Evolutionary conservation across 92 coral and sea anemone species (phyloP).

Genomic region (Epizoanthus ramosus): DNA sequence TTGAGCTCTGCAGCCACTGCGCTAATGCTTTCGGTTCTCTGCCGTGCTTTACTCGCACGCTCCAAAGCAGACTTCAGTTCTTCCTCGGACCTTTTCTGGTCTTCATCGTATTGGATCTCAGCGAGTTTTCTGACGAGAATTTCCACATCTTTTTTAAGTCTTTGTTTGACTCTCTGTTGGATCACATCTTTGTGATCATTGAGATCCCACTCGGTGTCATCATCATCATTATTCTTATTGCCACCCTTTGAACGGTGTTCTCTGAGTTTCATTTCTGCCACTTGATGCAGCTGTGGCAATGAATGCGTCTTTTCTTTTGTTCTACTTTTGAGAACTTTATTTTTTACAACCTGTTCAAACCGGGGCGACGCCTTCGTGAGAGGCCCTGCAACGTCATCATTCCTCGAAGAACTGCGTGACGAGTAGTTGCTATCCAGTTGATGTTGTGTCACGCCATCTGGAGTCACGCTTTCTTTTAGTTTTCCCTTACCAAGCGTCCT

Average conservation of each 20-base stretch:
- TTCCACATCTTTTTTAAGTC: constrained; percentile 72
- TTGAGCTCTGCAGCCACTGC: constrained; percentile 68
- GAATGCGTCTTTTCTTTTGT: neutral
- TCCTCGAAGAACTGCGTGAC: constrained; percentile 22
- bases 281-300: constrained; percentile 19
- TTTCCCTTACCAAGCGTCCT: neutral
- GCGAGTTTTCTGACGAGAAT: constrained; percentile 88
- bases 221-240: neutral
- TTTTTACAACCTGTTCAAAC: constrained; percentile 5
- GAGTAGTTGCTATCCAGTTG: neutral
- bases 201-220: constrained; percentile 2
- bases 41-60: constrained; percentile 71
- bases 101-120: constrained; percentile 87
- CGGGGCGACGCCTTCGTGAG: neutral
- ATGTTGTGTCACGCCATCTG: neutral
- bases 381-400: neutral
- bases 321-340: constrained; percentile 2
- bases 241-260: neutral
- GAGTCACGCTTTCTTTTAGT: neutral
- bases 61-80: constrained; percentile 78
- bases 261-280: neutral
- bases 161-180: constrained; percentile 48
- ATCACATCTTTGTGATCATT: constrained; percentile 15
- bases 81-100: constrained; percentile 75
- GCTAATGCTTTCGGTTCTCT: constrained; percentile 63